phyloP scores from a whole-genome alignment of 2,888 invertebrate species.

The Spodoptera littoralis region DNA sequence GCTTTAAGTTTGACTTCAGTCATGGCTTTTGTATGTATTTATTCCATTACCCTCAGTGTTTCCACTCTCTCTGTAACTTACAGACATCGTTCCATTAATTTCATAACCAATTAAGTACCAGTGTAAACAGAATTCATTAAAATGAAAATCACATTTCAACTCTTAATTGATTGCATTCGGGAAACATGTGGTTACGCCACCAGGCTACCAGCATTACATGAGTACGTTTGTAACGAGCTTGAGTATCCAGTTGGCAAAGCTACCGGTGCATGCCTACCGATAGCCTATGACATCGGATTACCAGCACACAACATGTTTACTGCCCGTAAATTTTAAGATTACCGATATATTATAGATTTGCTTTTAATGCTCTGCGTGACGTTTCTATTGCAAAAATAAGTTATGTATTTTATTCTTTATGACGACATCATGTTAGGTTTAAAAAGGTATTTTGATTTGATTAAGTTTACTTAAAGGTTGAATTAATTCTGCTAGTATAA shows the following conservation, averaged over 20 bases:
- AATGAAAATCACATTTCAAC: slow-evolving; percentile 7
- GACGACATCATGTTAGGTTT: not conserved
- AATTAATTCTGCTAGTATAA: too few relatives aligned
- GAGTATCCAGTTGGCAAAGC: slow-evolving; percentile 15
- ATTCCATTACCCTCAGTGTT: too few relatives aligned
- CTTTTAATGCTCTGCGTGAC: not conserved
- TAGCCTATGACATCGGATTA: slow-evolving; percentile 48
- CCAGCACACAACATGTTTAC: slow-evolving; percentile 30
- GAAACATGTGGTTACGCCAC: slow-evolving; percentile 15
- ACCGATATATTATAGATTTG: slow-evolving; percentile 25
- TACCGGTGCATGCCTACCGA: slow-evolving; percentile 21
- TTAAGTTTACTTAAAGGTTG: too few relatives aligned
- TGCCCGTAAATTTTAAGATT: slow-evolving; percentile 41
- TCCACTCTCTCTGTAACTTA: too few relatives aligned
- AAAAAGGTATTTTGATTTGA: too few relatives aligned
- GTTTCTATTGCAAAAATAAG: slow-evolving; percentile 12
- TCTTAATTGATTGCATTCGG: slow-evolving; percentile 18
- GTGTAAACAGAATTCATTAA: not conserved
- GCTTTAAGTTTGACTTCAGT: too few relatives aligned
- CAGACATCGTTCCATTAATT: not conserved
- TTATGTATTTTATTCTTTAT: not conserved
- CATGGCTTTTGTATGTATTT: too few relatives aligned
- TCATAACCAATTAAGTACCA: not conserved
- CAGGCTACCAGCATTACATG: slow-evolving; percentile 11
- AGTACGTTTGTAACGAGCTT: slow-evolving; percentile 18